A percentile compares a stretch with the other conserved stretches of the same genome.
Conservation (phyloP, 1,140 invertebrate species). For the Caenorhabditis latens region DNA sequence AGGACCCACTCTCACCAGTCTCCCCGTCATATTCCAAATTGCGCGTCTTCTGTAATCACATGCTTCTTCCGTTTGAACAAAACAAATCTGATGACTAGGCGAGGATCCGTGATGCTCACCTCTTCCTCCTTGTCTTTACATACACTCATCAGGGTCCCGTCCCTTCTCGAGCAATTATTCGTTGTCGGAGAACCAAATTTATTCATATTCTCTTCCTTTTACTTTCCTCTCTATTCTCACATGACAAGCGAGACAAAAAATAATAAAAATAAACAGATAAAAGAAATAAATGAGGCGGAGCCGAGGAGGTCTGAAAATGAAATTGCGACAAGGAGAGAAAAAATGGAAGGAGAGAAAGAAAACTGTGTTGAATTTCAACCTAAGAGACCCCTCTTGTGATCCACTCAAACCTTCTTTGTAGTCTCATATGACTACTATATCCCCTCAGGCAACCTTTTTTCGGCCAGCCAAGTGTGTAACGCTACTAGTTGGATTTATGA, state of each 20-base stretch:
- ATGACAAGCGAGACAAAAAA: not conserved
- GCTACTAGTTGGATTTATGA: conserved; percentile 28
- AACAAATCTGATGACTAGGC: conserved; percentile 33
- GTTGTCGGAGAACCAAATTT: conserved; percentile 8
- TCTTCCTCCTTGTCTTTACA: not conserved
- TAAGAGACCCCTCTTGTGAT: conserved; percentile 50
- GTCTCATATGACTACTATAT: conserved; percentile 55
- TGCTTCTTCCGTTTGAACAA: conserved; percentile 39
- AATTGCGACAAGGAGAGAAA: not conserved
- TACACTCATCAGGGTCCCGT: not conserved
- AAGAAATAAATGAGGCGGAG: not conserved
- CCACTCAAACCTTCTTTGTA: conserved; percentile 49
- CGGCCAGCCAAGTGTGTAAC: conserved; percentile 11
- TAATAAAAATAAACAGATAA: conserved; percentile 40
- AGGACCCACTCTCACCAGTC: not conserved
- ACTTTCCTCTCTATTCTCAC: not conserved
- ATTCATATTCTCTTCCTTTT: conserved; percentile 14
- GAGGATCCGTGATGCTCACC: conserved; percentile 41
- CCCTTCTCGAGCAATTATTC: conserved; percentile 15
- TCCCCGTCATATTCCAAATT: conserved; percentile 35
- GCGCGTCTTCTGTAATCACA: conserved; percentile 22
- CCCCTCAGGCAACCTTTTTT: conserved; percentile 50
- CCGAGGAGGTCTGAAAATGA: conserved; percentile 22
- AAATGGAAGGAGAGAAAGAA: not conserved
- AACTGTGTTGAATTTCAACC: conserved; percentile 52